These are phyloP conservation scores for Dicerorhinus sumatrensis DNA, from an alignment of 2,113 vertebrate species.

Conservation along the genomic window DNA sequence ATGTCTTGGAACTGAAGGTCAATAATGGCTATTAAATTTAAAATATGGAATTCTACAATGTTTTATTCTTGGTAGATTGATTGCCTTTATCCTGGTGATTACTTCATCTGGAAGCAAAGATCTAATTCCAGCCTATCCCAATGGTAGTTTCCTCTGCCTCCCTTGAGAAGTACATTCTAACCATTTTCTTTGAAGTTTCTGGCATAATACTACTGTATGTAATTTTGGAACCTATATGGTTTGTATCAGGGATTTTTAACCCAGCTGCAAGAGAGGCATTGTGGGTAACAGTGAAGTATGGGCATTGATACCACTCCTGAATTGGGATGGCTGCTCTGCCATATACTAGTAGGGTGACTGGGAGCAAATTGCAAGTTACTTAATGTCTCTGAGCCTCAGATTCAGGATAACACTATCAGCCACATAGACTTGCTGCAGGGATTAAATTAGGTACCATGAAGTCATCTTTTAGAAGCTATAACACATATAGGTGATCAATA, in stretches of 20 bases:
- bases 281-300: neutral
- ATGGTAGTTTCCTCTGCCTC: neutral
- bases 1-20: slow-evolving; percentile 66
- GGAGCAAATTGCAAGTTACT: neutral
- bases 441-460: neutral
- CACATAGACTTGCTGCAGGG: neutral
- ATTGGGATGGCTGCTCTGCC: neutral
- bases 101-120: slow-evolving; percentile 73
- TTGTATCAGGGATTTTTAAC: neutral
- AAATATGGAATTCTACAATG: slow-evolving; percentile 67
- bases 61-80: slow-evolving; percentile 69
- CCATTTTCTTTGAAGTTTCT: slow-evolving; percentile 45
- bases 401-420: neutral
- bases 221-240: neutral
- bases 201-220: neutral
- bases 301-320: neutral
- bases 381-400: neutral
- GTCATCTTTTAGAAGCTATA: neutral
- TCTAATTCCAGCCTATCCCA: neutral
- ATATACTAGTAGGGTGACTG: neutral
- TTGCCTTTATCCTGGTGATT: slow-evolving; percentile 58
- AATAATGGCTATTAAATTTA: slow-evolving; percentile 73
- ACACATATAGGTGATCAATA: neutral
- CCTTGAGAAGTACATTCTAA: neutral
- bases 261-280: neutral